Evolutionary conservation across 2,888 invertebrate species (phyloP).

Genomic region (Stomorhina lunata): DNA sequence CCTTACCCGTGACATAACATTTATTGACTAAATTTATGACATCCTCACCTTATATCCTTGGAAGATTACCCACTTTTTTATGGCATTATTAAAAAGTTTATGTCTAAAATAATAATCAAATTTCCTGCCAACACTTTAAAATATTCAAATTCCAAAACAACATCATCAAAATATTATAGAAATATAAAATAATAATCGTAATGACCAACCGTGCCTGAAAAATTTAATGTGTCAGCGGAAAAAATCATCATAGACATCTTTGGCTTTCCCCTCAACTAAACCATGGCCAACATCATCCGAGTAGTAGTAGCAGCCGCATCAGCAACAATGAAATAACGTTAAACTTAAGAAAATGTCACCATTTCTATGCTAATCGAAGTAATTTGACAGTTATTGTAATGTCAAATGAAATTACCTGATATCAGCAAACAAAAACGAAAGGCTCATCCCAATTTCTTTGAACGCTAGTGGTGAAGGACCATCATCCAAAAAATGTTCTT

Average conservation of each 20-base stretch:
- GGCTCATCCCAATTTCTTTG: not conserved
- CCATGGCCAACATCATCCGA: not conserved
- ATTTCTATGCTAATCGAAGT: constrained; percentile 74
- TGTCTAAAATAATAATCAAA: constrained; percentile 59
- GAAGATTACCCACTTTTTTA: constrained; percentile 44
- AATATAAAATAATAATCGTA: constrained; percentile 63
- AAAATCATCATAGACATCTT: not conserved
- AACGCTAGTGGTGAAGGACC: constrained; percentile 29
- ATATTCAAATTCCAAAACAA: constrained; percentile 49
- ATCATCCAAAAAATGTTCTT: constrained; percentile 68
- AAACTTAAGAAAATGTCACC: constrained; percentile 63
- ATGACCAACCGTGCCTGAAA: constrained; percentile 64
- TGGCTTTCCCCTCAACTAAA: constrained; percentile 1
- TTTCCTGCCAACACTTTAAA: constrained; percentile 50
- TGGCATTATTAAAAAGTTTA: constrained; percentile 53
- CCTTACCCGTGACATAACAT: not conserved
- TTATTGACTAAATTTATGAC: not conserved
- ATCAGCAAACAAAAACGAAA: constrained; percentile 52
- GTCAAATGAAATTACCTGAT: constrained; percentile 67
- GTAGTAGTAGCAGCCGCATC: not conserved
- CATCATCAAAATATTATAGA: constrained; percentile 52
- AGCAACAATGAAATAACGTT: constrained; percentile 14
- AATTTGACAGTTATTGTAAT: constrained; percentile 71
- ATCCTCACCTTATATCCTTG: not conserved
- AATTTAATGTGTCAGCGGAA: constrained; percentile 51